These are phyloP conservation scores for Cerastis rubricosa DNA, from an alignment of 2,888 invertebrate species.

Conservation along the genomic window DNA sequence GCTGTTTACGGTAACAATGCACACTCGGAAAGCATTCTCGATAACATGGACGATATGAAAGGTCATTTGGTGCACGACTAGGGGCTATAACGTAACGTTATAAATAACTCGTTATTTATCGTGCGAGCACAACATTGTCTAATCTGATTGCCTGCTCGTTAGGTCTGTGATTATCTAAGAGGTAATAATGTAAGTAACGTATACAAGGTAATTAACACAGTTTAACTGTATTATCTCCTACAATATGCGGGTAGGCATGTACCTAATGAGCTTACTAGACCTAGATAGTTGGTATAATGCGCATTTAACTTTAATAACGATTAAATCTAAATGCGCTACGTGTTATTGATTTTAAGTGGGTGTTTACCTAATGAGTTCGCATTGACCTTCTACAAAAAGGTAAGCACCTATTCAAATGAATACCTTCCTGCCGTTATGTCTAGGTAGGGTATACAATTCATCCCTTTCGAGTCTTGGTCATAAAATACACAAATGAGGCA, in stretches of 20 bases:
- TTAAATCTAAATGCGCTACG: constrained; percentile 33
- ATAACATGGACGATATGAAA: constrained; percentile 76
- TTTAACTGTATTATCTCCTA: constrained; percentile 62
- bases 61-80: constrained; percentile 73
- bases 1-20: constrained; percentile 77
- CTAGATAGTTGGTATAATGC: constrained; percentile 38
- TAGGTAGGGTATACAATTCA: neutral
- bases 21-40: constrained; percentile 71
- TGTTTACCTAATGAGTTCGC: constrained; percentile 24
- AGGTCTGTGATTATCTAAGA: constrained; percentile 67
- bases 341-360: constrained; percentile 29
- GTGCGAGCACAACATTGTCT: constrained; percentile 47
- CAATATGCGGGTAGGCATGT: constrained; percentile 41
- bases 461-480: neutral
- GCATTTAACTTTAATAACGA: constrained; percentile 31
- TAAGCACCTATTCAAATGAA: neutral
- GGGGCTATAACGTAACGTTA: constrained; percentile 64
- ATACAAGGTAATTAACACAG: constrained; percentile 72
- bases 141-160: constrained; percentile 63
- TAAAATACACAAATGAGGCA: neutral
- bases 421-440: neutral
- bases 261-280: constrained; percentile 54
- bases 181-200: constrained; percentile 62
- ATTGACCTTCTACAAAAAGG: constrained; percentile 31
- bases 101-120: constrained; percentile 71